A percentile compares a stretch with the other conserved stretches of the same genome.
These are phyloP conservation scores for Pseudotriccus pelzelni DNA, from an alignment of 2,797 vertebrate genomes.

Conservation along the genomic window DNA sequence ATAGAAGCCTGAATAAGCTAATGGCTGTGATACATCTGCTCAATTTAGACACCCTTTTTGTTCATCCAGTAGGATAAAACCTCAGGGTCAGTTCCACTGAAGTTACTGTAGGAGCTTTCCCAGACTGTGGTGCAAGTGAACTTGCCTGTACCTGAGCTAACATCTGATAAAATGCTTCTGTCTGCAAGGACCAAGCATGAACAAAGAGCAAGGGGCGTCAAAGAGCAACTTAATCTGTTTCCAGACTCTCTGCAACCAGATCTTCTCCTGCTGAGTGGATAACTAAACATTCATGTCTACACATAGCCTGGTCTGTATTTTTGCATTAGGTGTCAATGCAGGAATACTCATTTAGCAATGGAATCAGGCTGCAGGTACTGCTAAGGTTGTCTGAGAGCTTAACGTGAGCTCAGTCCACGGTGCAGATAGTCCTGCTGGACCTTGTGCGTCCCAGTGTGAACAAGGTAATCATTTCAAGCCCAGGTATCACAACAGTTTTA, in stretches of 20 bases:
- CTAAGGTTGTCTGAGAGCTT: background rate
- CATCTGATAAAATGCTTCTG: background rate
- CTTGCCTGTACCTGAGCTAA: background rate
- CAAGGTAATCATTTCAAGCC: background rate
- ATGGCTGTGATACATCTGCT: background rate
- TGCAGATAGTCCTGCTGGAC: background rate
- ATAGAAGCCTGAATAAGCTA: background rate
- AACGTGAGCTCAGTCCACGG: accelerated
- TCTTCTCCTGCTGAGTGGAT: background rate
- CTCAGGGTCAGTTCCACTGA: background rate
- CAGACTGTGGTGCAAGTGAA: background rate
- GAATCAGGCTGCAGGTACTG: background rate
- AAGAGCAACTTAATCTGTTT: background rate
- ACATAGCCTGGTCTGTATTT: background rate
- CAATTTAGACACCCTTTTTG: background rate
- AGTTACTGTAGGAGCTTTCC: background rate
- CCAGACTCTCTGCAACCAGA: background rate
- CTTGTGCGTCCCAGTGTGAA: background rate
- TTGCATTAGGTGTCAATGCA: background rate
- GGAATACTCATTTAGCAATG: background rate
- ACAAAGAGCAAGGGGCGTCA: background rate
- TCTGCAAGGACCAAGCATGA: background rate
- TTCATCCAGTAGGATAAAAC: background rate
- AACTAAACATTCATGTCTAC: background rate
- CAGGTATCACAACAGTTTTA: background rate